Evolutionary conservation across 2,113 vertebrate species (phyloP).

Genomic region (Plotosus lineatus): DNA sequence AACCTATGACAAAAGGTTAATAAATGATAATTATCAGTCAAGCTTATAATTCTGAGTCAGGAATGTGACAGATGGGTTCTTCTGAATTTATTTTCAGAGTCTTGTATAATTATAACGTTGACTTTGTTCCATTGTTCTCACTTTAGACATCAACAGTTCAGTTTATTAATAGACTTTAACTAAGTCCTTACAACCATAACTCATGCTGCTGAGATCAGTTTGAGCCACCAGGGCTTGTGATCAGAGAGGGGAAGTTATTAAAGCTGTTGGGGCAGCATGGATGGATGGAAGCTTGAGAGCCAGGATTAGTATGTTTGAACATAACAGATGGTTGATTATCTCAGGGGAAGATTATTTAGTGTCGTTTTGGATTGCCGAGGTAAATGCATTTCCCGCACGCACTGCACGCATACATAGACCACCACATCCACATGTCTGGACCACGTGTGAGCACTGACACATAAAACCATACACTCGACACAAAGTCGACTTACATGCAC

Average conservation of each 20-base stretch:
- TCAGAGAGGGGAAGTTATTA: constrained; percentile 31
- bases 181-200: background rate
- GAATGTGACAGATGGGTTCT: background rate
- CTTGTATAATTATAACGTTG: background rate
- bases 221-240: constrained; percentile 38
- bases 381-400: constrained; percentile 2
- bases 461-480: background rate
- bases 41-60: background rate
- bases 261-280: background rate
- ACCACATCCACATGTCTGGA: background rate
- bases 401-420: background rate
- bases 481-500: too few relatives aligned
- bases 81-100: background rate
- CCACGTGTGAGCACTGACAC: background rate
- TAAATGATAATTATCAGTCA: background rate
- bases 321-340: constrained; percentile 30
- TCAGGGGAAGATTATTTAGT: constrained; percentile 30
- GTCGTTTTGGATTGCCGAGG: background rate
- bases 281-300: background rate
- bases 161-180: constrained; percentile 24
- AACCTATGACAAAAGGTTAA: background rate
- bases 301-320: constrained; percentile 33
- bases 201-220: constrained; percentile 19
- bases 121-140: background rate
- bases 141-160: background rate